Evolutionary conservation across 1,140 invertebrate genomes (phyloP).

Genomic region (Drosophila persimilis): DNA sequence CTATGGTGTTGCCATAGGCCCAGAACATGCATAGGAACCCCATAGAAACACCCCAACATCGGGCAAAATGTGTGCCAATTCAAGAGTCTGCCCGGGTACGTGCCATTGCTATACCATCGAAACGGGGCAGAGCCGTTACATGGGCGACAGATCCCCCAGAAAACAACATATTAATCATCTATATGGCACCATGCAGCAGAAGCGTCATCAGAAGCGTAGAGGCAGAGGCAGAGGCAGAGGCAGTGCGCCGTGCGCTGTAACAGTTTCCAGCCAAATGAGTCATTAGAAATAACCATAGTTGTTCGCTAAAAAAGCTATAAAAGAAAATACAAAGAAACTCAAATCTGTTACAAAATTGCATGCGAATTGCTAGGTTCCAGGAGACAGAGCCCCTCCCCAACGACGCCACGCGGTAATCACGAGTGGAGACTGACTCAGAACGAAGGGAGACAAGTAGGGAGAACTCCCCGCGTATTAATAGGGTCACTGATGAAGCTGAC

Average conservation of each 20-base stretch:
- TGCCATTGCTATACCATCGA: too few relatives aligned
- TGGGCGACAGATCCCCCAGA: neutral
- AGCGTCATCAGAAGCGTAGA: too few relatives aligned
- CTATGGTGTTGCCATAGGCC: conserved; percentile 10
- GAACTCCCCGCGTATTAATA: conserved; percentile 43
- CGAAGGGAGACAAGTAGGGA: conserved; percentile 14
- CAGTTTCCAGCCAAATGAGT: conserved; percentile 19
- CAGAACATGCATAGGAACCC: conserved; percentile 12
- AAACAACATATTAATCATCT: conserved; percentile 38
- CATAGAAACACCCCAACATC: conserved; percentile 14
- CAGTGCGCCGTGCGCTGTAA: too few relatives aligned
- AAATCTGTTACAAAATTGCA: conserved; percentile 40
- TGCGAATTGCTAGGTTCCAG: conserved; percentile 4
- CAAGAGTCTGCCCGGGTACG: conserved; percentile 5
- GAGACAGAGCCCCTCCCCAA: too few relatives aligned
- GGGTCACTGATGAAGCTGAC: conserved; percentile 56
- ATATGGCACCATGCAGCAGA: too few relatives aligned
- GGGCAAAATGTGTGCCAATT: conserved; percentile 54
- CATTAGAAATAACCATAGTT: conserved; percentile 15
- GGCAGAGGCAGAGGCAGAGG: too few relatives aligned
- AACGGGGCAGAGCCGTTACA: too few relatives aligned
- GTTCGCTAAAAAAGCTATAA: conserved; percentile 38
- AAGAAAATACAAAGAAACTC: conserved; percentile 26
- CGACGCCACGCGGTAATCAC: too few relatives aligned
- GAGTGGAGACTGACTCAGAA: conserved; percentile 20